A percentile compares a stretch with the other conserved stretches of the same genome.
Evolutionary conservation across 2,888 invertebrate genomes (phyloP).

Genomic region (Argyresthia goedartella): DNA sequence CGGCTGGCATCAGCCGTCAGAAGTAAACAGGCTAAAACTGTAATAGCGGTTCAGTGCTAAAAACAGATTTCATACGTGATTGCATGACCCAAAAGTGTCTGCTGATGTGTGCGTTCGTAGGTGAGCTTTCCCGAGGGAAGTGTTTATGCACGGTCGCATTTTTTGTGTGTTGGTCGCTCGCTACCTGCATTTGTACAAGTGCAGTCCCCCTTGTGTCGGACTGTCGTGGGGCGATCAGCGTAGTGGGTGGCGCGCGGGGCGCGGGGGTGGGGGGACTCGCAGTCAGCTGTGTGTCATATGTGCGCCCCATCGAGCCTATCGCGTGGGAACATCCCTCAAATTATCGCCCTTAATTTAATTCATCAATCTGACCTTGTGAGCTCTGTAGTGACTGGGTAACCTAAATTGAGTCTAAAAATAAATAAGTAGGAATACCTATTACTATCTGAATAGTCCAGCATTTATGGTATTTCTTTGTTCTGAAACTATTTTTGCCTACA

Average conservation of each 20-base stretch:
- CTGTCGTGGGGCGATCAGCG: constrained; percentile 25
- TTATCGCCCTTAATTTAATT: constrained; percentile 40
- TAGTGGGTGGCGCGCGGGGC: constrained; percentile 20
- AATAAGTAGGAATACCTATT: neutral
- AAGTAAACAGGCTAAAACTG: no score
- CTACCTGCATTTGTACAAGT: constrained; percentile 23
- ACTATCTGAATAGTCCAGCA: neutral
- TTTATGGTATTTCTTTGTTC: no score
- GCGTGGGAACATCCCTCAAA: constrained; percentile 60
- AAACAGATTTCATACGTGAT: no score
- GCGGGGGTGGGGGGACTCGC: constrained; percentile 32
- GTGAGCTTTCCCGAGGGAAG: neutral
- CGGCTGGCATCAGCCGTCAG: constrained; percentile 12
- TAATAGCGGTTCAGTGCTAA: no score
- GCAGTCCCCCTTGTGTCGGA: constrained; percentile 29
- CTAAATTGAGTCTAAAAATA: constrained; percentile 1
- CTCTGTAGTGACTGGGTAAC: constrained; percentile 12
- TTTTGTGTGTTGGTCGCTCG: constrained; percentile 21
- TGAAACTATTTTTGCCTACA: no score
- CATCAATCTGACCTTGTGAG: constrained; percentile 19
- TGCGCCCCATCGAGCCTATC: constrained; percentile 1
- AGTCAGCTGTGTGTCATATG: constrained; percentile 65
- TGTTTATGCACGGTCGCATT: constrained; percentile 5
- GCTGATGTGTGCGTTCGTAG: neutral
- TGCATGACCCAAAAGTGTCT: no score